Evolutionary conservation across 2,888 invertebrate genomes (phyloP).

Genomic region (Acleris laterana): DNA sequence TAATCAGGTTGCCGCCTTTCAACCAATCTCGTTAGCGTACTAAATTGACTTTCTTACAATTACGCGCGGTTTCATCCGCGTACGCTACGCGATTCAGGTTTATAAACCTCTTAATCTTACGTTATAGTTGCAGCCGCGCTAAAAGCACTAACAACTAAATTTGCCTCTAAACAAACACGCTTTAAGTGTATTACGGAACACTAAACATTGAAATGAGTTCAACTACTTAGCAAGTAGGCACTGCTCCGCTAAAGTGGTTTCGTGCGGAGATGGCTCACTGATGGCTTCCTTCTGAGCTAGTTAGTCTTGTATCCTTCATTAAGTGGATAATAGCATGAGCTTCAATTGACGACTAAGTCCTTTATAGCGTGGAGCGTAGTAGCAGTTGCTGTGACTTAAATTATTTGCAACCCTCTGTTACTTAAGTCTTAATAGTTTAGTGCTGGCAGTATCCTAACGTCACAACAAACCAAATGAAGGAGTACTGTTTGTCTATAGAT

Average conservation of each 20-base stretch:
- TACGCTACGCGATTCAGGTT: constrained; percentile 60
- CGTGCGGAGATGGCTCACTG: constrained; percentile 59
- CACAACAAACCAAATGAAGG: neutral
- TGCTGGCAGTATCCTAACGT: neutral
- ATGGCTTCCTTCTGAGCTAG: constrained; percentile 66
- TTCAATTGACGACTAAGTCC: constrained; percentile 57
- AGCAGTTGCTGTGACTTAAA: constrained; percentile 45
- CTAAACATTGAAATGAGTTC: constrained; percentile 65
- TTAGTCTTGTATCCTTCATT: constrained; percentile 70
- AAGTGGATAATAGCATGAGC: constrained; percentile 60
- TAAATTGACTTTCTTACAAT: constrained; percentile 72
- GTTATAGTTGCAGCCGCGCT: constrained; percentile 60
- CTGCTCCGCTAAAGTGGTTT: constrained; percentile 65
- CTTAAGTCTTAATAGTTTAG: neutral
- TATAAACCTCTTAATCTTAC: constrained; percentile 64
- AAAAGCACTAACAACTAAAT: constrained; percentile 71
- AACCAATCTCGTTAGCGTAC: constrained; percentile 74
- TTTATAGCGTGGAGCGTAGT: constrained; percentile 40
- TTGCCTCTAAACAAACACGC: constrained; percentile 67
- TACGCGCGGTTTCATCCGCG: constrained; percentile 59
- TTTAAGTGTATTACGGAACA: constrained; percentile 65
- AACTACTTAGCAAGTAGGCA: constrained; percentile 65
- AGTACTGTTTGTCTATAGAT: neutral
- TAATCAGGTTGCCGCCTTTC: constrained; percentile 72
- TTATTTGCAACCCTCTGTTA: constrained; percentile 46